These are phyloP conservation scores for Dissostichus mawsoni DNA, from an alignment of 2,113 vertebrate genomes.

Conservation along the genomic window DNA sequence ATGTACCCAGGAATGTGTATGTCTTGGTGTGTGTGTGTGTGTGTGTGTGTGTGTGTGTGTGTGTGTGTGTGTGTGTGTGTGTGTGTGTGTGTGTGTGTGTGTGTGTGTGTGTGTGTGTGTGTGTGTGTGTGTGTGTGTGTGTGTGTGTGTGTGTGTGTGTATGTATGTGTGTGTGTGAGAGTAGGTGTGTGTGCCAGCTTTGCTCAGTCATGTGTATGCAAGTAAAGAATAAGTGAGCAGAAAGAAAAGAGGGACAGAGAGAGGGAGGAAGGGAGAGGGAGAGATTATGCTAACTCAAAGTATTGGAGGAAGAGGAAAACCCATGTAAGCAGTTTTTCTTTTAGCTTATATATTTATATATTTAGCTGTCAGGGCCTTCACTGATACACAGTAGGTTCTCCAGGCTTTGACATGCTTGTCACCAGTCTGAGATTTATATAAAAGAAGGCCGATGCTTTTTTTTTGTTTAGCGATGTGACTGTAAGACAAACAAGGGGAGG, in stretches of 20 bases:
- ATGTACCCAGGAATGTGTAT: constrained; percentile 19
- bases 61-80: background rate
- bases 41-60: constrained; percentile 25
- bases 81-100: too few species aligned
- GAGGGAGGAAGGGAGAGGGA: constrained; percentile 28
- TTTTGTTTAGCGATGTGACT: constrained; percentile 42
- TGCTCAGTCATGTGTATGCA: constrained; percentile 61
- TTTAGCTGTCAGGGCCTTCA: constrained; percentile 72
- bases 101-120: too few species aligned
- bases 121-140: background rate
- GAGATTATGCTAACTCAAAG: constrained; percentile 79
- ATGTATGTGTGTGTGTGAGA: background rate
- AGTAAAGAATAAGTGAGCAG: constrained; percentile 62
- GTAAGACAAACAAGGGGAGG: constrained; percentile 43
- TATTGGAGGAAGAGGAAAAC: constrained; percentile 70
- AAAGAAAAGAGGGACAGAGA: constrained; percentile 54
- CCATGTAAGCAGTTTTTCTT: constrained; percentile 80
- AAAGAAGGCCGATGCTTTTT: constrained; percentile 61
- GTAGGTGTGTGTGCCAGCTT: constrained; percentile 11
- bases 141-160: constrained; percentile 15
- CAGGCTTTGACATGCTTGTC: constrained; percentile 68
- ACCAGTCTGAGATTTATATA: constrained; percentile 57
- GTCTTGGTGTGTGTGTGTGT: constrained; percentile 20
- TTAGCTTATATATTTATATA: constrained; percentile 74
- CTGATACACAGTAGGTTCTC: constrained; percentile 55